phyloP scores from a whole-genome alignment of 1,140 invertebrate species.

The Manduca sexta region DNA sequence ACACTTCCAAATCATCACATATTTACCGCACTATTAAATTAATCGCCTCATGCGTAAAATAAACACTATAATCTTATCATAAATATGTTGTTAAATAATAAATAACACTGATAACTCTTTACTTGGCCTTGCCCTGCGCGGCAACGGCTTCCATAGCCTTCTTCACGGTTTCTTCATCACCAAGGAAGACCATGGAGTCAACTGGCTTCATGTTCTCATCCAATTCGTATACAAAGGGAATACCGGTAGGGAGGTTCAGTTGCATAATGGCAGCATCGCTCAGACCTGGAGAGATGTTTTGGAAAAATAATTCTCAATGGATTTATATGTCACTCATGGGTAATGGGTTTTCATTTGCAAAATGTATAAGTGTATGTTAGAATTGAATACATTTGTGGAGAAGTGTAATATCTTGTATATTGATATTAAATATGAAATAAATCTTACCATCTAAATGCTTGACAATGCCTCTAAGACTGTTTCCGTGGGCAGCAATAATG shows the following conservation, averaged over 20 bases:
- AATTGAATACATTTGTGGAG: too few relatives aligned
- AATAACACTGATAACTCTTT: conserved; percentile 25
- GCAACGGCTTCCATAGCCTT: conserved; percentile 96
- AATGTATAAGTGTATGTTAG: too few relatives aligned
- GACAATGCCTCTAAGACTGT: conserved; percentile 94
- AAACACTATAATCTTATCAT: neutral
- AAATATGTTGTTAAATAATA: conserved; percentile 1
- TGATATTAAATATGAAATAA: conserved; percentile 4
- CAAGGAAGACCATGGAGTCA: conserved; percentile 93
- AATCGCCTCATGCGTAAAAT: too few relatives aligned
- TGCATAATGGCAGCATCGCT: conserved; percentile 92
- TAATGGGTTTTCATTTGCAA: too few relatives aligned
- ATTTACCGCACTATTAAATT: too few relatives aligned
- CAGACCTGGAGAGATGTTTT: conserved; percentile 76
- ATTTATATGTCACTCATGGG: too few relatives aligned
- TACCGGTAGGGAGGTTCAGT: conserved; percentile 95
- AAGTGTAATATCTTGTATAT: too few relatives aligned
- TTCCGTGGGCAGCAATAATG: conserved; percentile 96
- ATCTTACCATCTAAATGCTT: conserved; percentile 93
- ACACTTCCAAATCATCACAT: too few relatives aligned
- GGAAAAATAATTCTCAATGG: too few relatives aligned
- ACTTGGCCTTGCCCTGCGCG: conserved; percentile 95
- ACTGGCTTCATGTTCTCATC: conserved; percentile 94
- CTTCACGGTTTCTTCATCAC: conserved; percentile 94
- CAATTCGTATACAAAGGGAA: conserved; percentile 96